Base-by-base conservation (phyloP, 30 jellyfish, hydroid and myxozoan genomes). In the Aurelia coerulea region DNA sequence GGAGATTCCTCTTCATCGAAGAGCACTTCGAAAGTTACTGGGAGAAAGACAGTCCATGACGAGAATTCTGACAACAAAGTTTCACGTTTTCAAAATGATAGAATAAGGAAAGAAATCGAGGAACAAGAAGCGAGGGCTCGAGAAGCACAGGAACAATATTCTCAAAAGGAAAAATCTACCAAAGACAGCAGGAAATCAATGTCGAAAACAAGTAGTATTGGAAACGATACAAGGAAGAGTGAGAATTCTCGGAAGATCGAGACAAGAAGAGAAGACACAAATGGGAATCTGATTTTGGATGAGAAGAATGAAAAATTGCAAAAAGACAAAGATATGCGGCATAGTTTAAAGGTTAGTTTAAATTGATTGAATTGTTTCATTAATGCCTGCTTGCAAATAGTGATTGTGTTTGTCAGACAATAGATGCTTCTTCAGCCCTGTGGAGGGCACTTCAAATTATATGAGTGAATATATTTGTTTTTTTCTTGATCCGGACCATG, bases 31-130 rank as follows among this genome's bases (percentile, higher is more conserved):
- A 5, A 46, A 46, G 12, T 9, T 46, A 46, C 56, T 4, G 56
- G 56, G 2, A 46, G 56, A 46, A 46, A 9, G 8, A 46, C 56
- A 9, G 56, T 46, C 56, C 13, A 46, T 4, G 56, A 46, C 14
- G 15, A 46, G 56, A 46, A 46, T 46, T 7, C 56, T 46, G 56
- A 46, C 8, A 46, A 46, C 14, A 46, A 46, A 32, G 56, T 49
- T 49, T 52, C 72, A 9, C 67, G 31, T 74, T 50, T 56, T 34
- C 33, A 74, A 53, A 74, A 33, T 5, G 85, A 74, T 41, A 11
- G 85, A 19, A 53, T 74, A 0, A 68, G 85, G 71, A 76, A 76
- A 12, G 87, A 76, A 31, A 76, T 53, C 37, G 76, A 58, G 34
- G 77, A 76, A 73, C 62, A 53, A 31, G 75, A 76, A 19, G 62